Base-by-base conservation (phyloP, 2,797 vertebrate genomes). In the Darevskia mixta region DNA sequence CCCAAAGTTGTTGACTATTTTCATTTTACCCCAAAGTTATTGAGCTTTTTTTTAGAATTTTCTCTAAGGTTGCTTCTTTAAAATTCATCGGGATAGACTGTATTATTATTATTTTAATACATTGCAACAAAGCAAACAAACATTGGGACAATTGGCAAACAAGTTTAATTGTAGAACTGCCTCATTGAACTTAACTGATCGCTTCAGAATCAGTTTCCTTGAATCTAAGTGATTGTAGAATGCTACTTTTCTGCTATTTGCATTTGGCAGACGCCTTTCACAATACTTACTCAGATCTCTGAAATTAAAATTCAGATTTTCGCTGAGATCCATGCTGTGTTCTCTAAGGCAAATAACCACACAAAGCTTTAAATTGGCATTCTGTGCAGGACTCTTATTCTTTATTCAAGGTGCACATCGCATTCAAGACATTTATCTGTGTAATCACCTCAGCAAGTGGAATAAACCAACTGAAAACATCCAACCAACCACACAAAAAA, bases 351-450 rank as follows among this genome's bases (percentile, higher is more conserved):
- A 2, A 73, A 32, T 79, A 87, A 69, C 32, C 72, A 76, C 81
- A 8, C 25, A 86, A 71, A 32, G 18, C 2, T 66, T 79, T 32
- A 35, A 77, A 69, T 88, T 92, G 83, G 45, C 58, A 90, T 92
- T 90, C 86, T 67, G 17, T 85, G 32, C 38, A 38, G 83, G 61
- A 58, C 88, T 79, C 79, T 9, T 80, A 66, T 75, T 89, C 66
- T 38, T 82, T 85, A 87, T 83, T 91, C 84, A 41, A 81, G 79
- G 43, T 29, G 75, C 55, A 82, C 17, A 83, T 64, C 78, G 61
- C 27, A 89, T 83, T 82, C 72, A 85, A 79, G 82, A 86, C 9
- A 83, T 90, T 88, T 82, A 87, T 82, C 83, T 91, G 77, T 49
- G 20, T 87, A 88, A 85, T 79, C 82, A 88, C 43, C 64, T 83